phyloP scores from a whole-genome alignment of 1,140 invertebrate genomes.

The Hetaerina americana region DNA sequence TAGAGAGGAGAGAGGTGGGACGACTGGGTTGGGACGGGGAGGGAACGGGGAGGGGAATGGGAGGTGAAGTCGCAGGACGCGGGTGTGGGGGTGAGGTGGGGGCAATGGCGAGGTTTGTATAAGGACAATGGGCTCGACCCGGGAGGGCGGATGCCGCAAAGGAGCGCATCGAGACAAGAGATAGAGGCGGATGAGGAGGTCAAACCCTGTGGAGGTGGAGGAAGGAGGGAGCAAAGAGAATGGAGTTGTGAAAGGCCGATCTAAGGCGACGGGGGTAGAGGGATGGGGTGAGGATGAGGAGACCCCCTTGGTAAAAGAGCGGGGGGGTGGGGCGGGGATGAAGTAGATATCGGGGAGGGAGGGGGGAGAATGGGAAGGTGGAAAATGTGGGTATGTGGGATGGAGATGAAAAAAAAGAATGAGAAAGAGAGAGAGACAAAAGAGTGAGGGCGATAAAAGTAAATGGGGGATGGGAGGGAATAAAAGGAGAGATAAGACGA shows the following conservation, averaged over 20 bases:
- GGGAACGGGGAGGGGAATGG: not conserved
- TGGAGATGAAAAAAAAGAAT: too few relatives aligned
- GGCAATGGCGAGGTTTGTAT: not conserved
- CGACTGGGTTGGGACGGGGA: not conserved
- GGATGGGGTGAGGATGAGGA: too few relatives aligned
- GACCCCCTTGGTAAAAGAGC: not conserved
- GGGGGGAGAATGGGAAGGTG: too few relatives aligned
- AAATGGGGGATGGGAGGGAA: not conserved
- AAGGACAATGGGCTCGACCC: not conserved
- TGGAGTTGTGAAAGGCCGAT: not conserved
- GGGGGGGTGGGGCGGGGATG: not conserved
- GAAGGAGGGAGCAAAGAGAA: too few relatives aligned
- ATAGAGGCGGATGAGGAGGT: not conserved
- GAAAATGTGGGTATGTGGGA: too few relatives aligned
- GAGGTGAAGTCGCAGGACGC: not conserved
- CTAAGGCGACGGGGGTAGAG: not conserved
- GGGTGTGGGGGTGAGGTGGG: not conserved
- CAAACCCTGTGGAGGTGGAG: not conserved
- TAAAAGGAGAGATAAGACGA: not conserved
- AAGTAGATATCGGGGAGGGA: not conserved
- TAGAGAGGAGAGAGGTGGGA: not conserved
- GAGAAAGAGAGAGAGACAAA: too few relatives aligned
- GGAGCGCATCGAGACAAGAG: too few relatives aligned
- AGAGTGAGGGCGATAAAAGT: not conserved
- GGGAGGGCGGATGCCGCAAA: not conserved